Conservation (phyloP, 2,113 vertebrate species). For the Menura novaehollandiae region DNA sequence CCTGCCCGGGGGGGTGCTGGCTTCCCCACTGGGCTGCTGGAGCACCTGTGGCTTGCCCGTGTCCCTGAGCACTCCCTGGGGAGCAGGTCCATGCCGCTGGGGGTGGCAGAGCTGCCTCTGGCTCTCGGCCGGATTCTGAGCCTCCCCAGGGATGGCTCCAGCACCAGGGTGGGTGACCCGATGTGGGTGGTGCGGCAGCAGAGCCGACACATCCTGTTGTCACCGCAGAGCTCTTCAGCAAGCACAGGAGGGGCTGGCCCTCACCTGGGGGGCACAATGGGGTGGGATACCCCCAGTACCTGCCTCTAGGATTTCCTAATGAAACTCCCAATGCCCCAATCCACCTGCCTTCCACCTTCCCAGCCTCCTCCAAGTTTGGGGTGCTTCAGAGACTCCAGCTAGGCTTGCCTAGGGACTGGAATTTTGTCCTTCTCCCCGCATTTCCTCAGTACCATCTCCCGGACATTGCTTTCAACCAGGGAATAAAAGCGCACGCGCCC, state of each 20-base stretch:
- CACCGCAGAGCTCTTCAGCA: not conserved
- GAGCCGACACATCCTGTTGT: not conserved
- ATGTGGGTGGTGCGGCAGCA: not conserved
- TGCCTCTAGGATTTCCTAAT: accelerated
- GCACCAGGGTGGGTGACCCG: not conserved
- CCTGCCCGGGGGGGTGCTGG: accelerated
- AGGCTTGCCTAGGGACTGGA: accelerated
- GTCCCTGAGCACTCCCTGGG: accelerated
- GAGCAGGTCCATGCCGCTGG: accelerated
- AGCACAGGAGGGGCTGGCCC: not conserved
- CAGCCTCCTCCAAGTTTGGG: accelerated
- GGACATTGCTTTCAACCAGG: not conserved
- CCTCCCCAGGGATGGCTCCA: not conserved
- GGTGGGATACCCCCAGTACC: accelerated
- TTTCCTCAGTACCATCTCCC: not conserved
- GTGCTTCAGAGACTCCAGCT: accelerated
- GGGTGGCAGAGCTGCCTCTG: accelerated
- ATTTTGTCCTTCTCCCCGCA: accelerated
- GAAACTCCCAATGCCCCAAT: not conserved
- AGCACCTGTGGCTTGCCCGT: accelerated
- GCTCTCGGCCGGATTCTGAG: not conserved
- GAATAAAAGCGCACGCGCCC: accelerated
- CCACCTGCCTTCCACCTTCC: not conserved
- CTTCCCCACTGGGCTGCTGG: accelerated
- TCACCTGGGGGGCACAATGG: accelerated